Evolutionary conservation across 2,797 vertebrate genomes (phyloP), one percentile per base, ranked within the genome.

Genomic region (Sciurus vulgaris): DNA sequence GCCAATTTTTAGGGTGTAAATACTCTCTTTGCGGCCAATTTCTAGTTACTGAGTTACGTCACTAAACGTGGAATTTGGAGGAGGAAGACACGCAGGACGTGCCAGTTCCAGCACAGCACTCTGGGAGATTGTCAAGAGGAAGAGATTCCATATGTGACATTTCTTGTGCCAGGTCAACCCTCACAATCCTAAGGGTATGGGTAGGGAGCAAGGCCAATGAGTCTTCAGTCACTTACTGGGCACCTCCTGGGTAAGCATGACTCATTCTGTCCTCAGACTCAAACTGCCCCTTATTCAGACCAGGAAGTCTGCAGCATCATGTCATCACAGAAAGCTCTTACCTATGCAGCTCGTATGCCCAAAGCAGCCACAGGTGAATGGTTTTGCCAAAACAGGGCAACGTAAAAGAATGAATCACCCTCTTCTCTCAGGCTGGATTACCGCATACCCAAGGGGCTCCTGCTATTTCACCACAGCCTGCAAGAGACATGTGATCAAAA

Each of bases 351-450:
- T 13, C 5, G 13, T 33, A 30, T 73, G 59, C 94, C 47, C 59
- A 61, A 38, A 83, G 41, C 72, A 91, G 89, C 5, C 88, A 81
- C 17, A 63, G 70, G 70, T 89, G 41, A 84, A 82, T 8, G 47
- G 17, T 30, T 76, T 79, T 91, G 61, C 54, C 70, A 86, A 10
- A 8, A 24, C 22, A 28, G 28, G 51, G 73, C 72, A 65, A 81
- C 3, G 0, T 41, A 73, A 47, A 47, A 85, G 26, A 74, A 92
- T 70, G 3, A 78, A 95, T 94, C 78, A 70, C 7, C 72, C 70
- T 59, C 41, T 49, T 72, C 59, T 90, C 92, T 83, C 56, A 72
- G 84, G 56, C 14, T 90, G 18, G 85, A 74, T 95, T 89, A 61
- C 20, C 2, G 59, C 67, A 81, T 61, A 14, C 56, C 67, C 54